Base-by-base conservation (phyloP, 2,888 invertebrate species). In the Dichetophora obliterata region DNA sequence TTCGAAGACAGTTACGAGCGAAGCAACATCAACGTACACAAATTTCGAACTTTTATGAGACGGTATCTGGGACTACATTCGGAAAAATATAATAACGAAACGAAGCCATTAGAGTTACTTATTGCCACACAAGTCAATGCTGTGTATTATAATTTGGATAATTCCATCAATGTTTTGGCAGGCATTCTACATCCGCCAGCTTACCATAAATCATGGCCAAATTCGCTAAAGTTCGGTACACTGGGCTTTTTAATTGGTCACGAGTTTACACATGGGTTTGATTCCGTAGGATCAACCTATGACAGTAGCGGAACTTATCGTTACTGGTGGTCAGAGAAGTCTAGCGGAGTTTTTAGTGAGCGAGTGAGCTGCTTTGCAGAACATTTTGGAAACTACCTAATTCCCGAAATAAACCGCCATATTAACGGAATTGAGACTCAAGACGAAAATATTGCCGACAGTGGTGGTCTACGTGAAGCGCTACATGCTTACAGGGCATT, bases 381-480 rank as follows among this genome's bases (percentile, higher is more conserved):
- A 9, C 86, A 88, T 66, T 88, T 80, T 59, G 82, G 82, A 61
- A 82, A 59, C 0, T 88, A 86, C 34, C 68, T 80, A 0, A 84
- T 88, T 77, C 84, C 89, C 3, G 86, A 88, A 75, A 84, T 88
- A 5, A 86, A 88, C 77, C 86, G 84, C 0, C 81, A 80, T 5
- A 72, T 88, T 31, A 83, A 87, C 65, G 89, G 88, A 2, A 82
- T 83, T 11, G 76, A 77, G 11, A 85, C 88, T 0, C 83, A 82
- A 76, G 84, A 88, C 68, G 89, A 88, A 71, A 88, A 87, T 61
- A 87, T 88, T n/a, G 88, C 88, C 0, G 89, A 88, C 54, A 82
- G 83, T 63, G 89, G 88, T 3, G 88, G 87, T 0, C 71, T 88
- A 43, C 81, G 82, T 0, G 82, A 83, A 66, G 81, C 88, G 0